Evolutionary conservation across 1,140 invertebrate genomes (phyloP), one percentile per base, ranked within the genome.

Genomic region (Drosophila baimaii): DNA sequence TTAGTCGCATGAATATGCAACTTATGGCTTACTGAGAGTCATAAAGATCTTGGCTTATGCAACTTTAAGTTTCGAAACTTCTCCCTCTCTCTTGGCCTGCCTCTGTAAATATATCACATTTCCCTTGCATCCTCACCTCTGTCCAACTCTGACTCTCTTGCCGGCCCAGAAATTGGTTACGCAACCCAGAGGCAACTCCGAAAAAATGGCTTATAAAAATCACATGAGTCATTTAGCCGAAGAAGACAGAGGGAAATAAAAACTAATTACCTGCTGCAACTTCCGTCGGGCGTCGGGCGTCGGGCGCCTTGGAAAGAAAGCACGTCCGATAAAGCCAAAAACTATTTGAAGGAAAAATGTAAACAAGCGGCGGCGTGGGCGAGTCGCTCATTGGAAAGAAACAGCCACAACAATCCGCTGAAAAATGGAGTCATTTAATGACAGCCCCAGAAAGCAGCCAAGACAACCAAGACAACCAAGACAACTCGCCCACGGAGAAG

Each of bases 401-500:
- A 52, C 29, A 61, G 35, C 25, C 23, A 44, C 21, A 72, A 35
- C 37, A 49, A 72, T 47, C 17, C 21, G 43, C 66, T 58, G 66
- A 65, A 77, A 84, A 85, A 81, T 85, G 81, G 77, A 85, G 77
- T 85, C 81, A 75, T 78, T 85, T 81, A 85, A 85, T 85, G 82
- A 85, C 81, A 83, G 61, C 37, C 79, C 79, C 57, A 59, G 52
- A 49, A 58, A 54, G 25, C 58, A 39, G 29, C 33, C 15, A 12
- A 39, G n/a, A n/a, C n/a, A n/a, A n/a, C n/a, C n/a, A n/a, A n/a
- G n/a, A n/a, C n/a, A n/a, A 47, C 33, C 23, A 63, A 54, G 27
- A 52, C 43, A 66, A 41, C 43, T 63, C 59, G 61, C 68, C 68
- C 66, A 58, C 68, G 52, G 17, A 57, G 43, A 41, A 58, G 39